Base-by-base conservation (phyloP, 2,113 vertebrate genomes). In the Hyaena hyaena region DNA sequence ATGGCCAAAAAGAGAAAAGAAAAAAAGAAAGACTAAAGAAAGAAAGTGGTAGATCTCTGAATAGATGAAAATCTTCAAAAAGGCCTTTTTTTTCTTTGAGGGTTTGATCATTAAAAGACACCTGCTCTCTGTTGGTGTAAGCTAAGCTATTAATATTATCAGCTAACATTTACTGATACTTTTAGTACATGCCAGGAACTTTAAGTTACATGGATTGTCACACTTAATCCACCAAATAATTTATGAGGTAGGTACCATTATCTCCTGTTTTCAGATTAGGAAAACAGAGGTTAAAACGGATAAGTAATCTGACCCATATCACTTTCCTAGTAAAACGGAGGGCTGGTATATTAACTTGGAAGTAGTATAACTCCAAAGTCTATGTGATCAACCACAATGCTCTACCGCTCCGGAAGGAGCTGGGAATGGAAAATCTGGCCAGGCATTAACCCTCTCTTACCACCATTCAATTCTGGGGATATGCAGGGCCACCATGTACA, bases 151-250 rank as follows among this genome's bases (percentile, higher is more conserved):
- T 80, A 93, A 82, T 86, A 68, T 48, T 66, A 76, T 68, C 35
- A 81, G 35, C 33, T 90, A 58, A 63, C 45, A 7, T 45, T 90
- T 92, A 33, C 23, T 87, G 58, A 80, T 35, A 90, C 71, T 48
- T 96, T 96, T 66, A 69, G 23, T 74, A 21, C 3, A 53, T 68
- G 7, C 45, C 53, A 61, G 68, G 87, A 8, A 76, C 50, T 95
- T 93, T 19, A 17, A 43, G 33, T 82, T 86, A 43, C 24, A 14
- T 26, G 21, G 12, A 55, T 73, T 92, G 79, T 93, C 48, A 35
- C 63, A 88, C 39, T 95, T 88, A 63, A 84, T 94, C 39, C 11
- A 35, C 53, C 45, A 45, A 87, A 53, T 71, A 90, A 65, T 94
- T 92, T 88, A 85, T 73, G 43, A 89, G 65, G 26, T 31, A 93